A percentile compares a stretch with the other conserved stretches of the same genome.
These are phyloP conservation scores for Tursiops truncatus DNA, from an alignment of 2,113 vertebrate genomes.

Conservation along the genomic window DNA sequence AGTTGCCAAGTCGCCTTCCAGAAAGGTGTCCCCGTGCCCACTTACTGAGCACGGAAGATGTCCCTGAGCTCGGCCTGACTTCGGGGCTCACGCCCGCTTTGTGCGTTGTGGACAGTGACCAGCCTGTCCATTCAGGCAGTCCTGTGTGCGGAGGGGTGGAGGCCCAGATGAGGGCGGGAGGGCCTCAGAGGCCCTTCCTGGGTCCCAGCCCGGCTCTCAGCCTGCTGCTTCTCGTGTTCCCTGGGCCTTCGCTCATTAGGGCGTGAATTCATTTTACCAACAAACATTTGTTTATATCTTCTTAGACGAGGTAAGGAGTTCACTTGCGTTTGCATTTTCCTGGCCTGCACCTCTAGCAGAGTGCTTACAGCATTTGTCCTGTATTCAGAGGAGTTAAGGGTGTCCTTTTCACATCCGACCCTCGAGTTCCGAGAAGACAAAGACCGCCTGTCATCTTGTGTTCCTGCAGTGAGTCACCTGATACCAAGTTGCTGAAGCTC, in stretches of 20 bases:
- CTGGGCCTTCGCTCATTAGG: not conserved
- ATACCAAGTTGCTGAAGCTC: not conserved
- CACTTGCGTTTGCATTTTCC: not conserved
- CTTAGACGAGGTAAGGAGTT: not conserved
- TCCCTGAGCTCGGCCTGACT: not conserved
- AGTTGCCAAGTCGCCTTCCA: not conserved
- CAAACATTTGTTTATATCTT: not conserved
- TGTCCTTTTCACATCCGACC: not conserved
- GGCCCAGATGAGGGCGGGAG: accelerated
- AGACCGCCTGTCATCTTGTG: not conserved
- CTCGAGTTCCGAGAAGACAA: not conserved
- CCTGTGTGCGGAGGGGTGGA: not conserved
- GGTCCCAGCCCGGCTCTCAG: not conserved
- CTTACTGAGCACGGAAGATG: accelerated
- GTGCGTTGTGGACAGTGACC: not conserved
- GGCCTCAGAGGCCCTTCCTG: not conserved
- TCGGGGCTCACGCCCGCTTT: accelerated
- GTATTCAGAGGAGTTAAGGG: not conserved
- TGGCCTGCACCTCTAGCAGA: not conserved
- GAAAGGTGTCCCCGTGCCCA: accelerated
- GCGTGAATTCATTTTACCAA: not conserved
- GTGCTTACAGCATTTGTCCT: not conserved
- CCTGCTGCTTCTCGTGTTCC: not conserved
- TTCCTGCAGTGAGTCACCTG: not conserved
- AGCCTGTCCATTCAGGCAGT: not conserved